A percentile compares a stretch with the other conserved stretches of the same genome.
phyloP scores from a whole-genome alignment of 1,140 invertebrate species.

The Micrasema longulum region DNA sequence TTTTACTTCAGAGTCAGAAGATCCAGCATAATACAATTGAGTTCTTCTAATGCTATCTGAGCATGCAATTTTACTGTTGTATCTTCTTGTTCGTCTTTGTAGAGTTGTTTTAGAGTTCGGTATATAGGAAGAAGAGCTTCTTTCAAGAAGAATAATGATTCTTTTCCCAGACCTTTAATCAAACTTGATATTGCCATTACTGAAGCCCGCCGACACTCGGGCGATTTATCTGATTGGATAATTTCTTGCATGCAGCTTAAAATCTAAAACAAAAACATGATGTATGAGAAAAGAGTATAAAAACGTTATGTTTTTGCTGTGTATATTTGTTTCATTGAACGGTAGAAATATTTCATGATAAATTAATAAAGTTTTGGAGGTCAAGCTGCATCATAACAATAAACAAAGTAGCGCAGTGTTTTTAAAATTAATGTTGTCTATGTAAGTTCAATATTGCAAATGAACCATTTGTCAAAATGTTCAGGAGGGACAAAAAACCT shows the following conservation, averaged over 20 bases:
- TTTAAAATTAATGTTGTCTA: too few relatives aligned
- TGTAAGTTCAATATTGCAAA: too few relatives aligned
- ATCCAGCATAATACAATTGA: conserved; percentile 76
- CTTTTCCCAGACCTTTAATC: conserved; percentile 78
- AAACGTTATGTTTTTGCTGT: too few relatives aligned
- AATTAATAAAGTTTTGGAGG: too few relatives aligned
- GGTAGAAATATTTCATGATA: too few relatives aligned
- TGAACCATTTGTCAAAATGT: too few relatives aligned
- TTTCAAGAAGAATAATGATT: conserved; percentile 74
- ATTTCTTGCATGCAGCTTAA: conserved; percentile 76
- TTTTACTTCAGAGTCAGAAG: conserved; percentile 68
- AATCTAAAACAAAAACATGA: conserved; percentile 71
- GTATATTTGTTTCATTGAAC: too few relatives aligned
- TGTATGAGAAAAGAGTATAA: conserved; percentile 1
- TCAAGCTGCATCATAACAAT: too few relatives aligned
- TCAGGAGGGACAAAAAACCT: too few relatives aligned
- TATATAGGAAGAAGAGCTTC: conserved; percentile 78
- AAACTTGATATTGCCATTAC: conserved; percentile 80
- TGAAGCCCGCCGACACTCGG: conserved; percentile 82
- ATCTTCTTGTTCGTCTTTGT: conserved; percentile 74
- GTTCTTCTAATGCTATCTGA: conserved; percentile 80
- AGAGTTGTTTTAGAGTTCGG: conserved; percentile 74
- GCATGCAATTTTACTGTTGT: conserved; percentile 78
- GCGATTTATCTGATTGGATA: conserved; percentile 75
- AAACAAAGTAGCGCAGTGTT: too few relatives aligned